Evolutionary conservation across 92 coral and sea anemone species (phyloP), one percentile per base, ranked within the genome.

Genomic region (Plumapathes pennacea): DNA sequence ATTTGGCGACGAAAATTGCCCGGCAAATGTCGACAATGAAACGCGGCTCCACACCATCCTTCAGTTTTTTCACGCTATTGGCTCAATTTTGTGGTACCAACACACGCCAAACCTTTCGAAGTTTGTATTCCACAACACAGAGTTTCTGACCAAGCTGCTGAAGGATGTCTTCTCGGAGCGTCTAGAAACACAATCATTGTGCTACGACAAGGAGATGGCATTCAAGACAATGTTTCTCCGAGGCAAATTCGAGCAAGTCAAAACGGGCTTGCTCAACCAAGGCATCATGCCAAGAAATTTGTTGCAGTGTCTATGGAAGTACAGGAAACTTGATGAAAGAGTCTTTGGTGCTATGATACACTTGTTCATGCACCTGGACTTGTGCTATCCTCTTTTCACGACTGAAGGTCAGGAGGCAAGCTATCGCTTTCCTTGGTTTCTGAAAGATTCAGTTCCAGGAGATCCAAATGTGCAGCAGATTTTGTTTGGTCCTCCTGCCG

Each of bases 391-490:
- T 10, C 22, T 53, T 22, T 17, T 5, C 27, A 46, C 33, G 5
- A 63, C 33, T 1, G 62, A 43, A n/a, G 46, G 27, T 41, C 57
- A 50, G 15, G 45, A 53, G 20, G 44, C 50, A 1, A 57, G 64
- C 23, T 72, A 72, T 57, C 61, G 81, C 34, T 83, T 83, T 57
- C 89, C 89, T 14, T 83, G 83, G 79, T 83, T 83, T 25, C 59
- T 83, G 57, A 57, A 52, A 14, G 84, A 62, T 15, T 26, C 22
- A 2, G 60, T 20, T 1, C 74, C 82, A 19, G 28, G 33, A 2
- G 82, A 12, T 23, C 0, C 48, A 10, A 25, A 17, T 11, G 46
- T 56, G 1, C 46, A 56, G 26, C 23, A 56, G 22, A 40, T 74
- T 53, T 19, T 56, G 63, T 47, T 36, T 18, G 29, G 21, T 10